Conservation (phyloP, 2,888 invertebrate genomes). For the Theodoxus fluviatilis region DNA sequence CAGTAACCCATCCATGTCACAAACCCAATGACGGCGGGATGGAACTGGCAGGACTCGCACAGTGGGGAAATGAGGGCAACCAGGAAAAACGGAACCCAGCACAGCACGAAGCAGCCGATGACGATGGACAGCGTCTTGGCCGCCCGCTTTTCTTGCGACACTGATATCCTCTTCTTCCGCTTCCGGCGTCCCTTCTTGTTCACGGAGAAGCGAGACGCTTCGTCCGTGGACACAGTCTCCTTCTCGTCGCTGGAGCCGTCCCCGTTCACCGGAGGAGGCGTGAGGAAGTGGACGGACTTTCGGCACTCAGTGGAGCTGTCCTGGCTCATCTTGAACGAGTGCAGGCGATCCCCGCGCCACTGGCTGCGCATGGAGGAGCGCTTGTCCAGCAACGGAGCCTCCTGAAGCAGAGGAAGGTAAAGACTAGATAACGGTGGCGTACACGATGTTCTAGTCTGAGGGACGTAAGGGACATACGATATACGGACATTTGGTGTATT, state of each 20-base stretch:
- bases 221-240: slow-evolving; percentile 22
- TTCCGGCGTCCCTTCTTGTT: slow-evolving; percentile 3
- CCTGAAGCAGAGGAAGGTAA: too few species aligned
- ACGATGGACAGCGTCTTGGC: slow-evolving; percentile 93
- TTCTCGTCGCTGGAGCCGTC: slow-evolving; percentile 28
- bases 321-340: slow-evolving; percentile 20
- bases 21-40: slow-evolving; percentile 83
- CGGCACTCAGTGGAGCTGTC: slow-evolving; percentile 18
- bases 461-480: too few species aligned
- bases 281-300: slow-evolving; percentile 30
- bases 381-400: too few species aligned
- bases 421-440: too few species aligned
- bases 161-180: slow-evolving; percentile 39
- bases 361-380: too few species aligned
- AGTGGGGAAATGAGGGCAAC: slow-evolving; percentile 88
- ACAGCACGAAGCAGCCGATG: slow-evolving; percentile 93
- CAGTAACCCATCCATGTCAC: slow-evolving; percentile 98
- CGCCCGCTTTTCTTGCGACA: slow-evolving; percentile 69
- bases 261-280: slow-evolving; percentile 20
- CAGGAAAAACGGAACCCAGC: slow-evolving; percentile 91
- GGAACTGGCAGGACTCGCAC: slow-evolving; percentile 79
- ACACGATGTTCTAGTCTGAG: too few species aligned
- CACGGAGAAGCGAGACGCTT: slow-evolving; percentile 20
- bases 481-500: too few species aligned
- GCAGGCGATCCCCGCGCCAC: too few species aligned